Evolutionary conservation across 2,888 invertebrate species (phyloP), one percentile per base, ranked within the genome.

Genomic region (Gymnosoma rotundatum): DNA sequence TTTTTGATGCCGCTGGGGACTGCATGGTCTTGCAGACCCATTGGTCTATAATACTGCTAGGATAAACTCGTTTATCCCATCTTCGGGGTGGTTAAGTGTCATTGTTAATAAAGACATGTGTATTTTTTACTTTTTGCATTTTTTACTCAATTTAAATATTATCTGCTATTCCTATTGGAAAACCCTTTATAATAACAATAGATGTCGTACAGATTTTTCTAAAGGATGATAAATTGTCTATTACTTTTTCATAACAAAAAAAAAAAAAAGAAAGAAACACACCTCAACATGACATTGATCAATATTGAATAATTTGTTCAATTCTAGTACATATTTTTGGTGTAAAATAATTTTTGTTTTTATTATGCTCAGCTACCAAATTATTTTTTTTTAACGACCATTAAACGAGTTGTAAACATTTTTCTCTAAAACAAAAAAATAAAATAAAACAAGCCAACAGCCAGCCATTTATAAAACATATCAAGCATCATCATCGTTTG

Each of bases 291-390:
- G 61, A 74, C 80, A 80, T 63, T 80, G 74, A 81, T 81, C 67
- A 81, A 81, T 81, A 81, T 69, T 36, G 69, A 63, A 81, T 12
- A 81, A 69, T 81, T 66, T 72, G 25, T 67, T 14, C 5, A 2
- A 18, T 16, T 20, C 32, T 36, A 10, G 18, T 38, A 25, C 25
- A 25, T 4, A n/a, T 32, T 54, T 45, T 32, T 52, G 9, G 2
- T 48, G 18, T 9, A 21, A 52, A 67, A 54, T 25, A 58, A 60
- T 79, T 79, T 72, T 50, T 58, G 60, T 1, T 16, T 9, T 16
- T 18, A 21, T 8, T n/a, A 21, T 3, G 42, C 12, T 38, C 25
- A 76, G 21, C 36, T 32, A 50, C 48, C 18, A 48, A 69, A 42
- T 16, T 45, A 50, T 63, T 36, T 2, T 63, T n/a, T 18, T 12